Percentiles rank a stretch among this genome's conserved stretches.
phyloP scores from a whole-genome alignment of 2,113 vertebrate species.

The Melanotaenia duboulayi region DNA sequence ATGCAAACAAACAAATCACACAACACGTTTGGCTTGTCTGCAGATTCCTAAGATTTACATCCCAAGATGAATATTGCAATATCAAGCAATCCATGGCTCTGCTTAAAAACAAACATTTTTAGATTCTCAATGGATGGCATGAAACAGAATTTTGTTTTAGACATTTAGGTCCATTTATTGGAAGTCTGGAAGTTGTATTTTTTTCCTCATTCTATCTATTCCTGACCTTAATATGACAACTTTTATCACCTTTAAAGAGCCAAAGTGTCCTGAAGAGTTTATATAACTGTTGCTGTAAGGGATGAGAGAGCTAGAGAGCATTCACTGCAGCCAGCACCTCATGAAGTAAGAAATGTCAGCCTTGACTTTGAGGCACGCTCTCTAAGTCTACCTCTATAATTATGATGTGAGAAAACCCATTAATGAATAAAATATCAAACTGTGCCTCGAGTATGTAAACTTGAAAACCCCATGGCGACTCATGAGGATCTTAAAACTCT shows the following conservation, averaged over 20 bases:
- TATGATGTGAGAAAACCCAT: slow-evolving; percentile 63
- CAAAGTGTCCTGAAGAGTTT: slow-evolving; percentile 50
- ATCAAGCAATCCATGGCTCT: background rate
- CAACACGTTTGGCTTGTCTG: too few relatives aligned
- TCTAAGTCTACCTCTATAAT: slow-evolving; percentile 65
- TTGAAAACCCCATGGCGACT: slow-evolving; percentile 47
- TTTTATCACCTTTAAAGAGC: slow-evolving; percentile 37
- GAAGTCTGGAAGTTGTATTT: background rate
- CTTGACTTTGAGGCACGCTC: slow-evolving; percentile 60
- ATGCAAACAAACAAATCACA: too few relatives aligned
- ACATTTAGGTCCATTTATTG: background rate
- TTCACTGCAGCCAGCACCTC: slow-evolving; percentile 30
- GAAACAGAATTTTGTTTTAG: slow-evolving; percentile 34
- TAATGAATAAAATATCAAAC: slow-evolving; percentile 75
- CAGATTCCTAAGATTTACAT: background rate
- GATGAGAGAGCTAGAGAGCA: slow-evolving; percentile 39
- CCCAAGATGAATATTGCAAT: slow-evolving; percentile 9
- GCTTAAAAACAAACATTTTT: slow-evolving; percentile 31
- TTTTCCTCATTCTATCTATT: slow-evolving; percentile 37
- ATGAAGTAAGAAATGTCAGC: slow-evolving; percentile 54
- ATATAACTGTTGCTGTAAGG: slow-evolving; percentile 44
- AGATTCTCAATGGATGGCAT: slow-evolving; percentile 25
- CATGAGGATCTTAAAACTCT: slow-evolving; percentile 56
- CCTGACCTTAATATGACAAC: slow-evolving; percentile 31
- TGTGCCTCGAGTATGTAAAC: slow-evolving; percentile 66